Conservation (phyloP, 2,888 invertebrate species). For the Sphaerophoria taeniata region DNA sequence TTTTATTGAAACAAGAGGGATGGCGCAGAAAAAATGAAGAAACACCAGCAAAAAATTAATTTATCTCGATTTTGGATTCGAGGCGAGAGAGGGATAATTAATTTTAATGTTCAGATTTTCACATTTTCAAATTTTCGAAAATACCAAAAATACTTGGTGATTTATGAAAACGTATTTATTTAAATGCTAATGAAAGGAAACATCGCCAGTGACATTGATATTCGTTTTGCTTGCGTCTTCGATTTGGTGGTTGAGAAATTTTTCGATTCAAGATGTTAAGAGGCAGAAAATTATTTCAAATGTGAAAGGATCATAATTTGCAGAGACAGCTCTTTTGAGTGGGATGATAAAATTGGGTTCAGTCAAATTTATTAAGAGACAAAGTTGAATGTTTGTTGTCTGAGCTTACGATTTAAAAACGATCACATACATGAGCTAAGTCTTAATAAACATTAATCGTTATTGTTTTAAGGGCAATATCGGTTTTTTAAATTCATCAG, state of each 20-base stretch:
- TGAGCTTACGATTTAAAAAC: background rate
- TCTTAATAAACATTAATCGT: too few species aligned
- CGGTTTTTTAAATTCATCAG: too few species aligned
- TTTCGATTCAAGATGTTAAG: background rate
- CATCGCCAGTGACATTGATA: slow-evolving; percentile 59
- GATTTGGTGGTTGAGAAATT: slow-evolving; percentile 4
- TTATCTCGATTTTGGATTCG: background rate
- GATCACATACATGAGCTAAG: too few species aligned
- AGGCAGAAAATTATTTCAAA: slow-evolving; percentile 4
- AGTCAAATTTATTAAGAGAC: background rate
- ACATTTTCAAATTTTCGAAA: background rate
- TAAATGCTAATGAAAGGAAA: slow-evolving; percentile 63
- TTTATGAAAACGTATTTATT: slow-evolving; percentile 51
- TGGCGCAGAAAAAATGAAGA: slow-evolving; percentile 42
- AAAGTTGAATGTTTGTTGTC: background rate
- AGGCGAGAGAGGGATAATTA: slow-evolving; percentile 7
- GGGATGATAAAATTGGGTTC: slow-evolving; percentile 4
- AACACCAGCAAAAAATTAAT: slow-evolving; percentile 17
- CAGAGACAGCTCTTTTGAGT: background rate
- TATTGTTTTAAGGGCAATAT: too few species aligned
- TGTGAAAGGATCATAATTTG: slow-evolving; percentile 26
- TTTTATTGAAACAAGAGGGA: slow-evolving; percentile 59
- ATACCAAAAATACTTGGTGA: slow-evolving; percentile 42
- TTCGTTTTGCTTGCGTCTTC: background rate
- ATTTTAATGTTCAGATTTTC: slow-evolving; percentile 47